Conservation (phyloP, 1,140 invertebrate species). For the Calosoma granatense region DNA sequence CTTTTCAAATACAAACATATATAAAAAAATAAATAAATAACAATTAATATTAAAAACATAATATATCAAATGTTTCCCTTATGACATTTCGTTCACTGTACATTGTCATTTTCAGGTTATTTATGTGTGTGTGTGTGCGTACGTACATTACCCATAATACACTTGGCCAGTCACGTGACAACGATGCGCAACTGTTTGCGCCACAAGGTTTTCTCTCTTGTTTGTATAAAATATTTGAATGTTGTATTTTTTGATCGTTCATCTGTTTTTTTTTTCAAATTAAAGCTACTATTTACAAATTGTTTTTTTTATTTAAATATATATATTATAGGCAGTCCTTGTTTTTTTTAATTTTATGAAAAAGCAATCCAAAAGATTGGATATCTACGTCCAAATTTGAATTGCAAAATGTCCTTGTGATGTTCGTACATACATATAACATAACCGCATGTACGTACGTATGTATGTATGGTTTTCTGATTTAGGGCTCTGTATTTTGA, state of each 20-base stretch:
- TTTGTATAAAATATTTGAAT: too few species aligned
- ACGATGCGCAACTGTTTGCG: neutral
- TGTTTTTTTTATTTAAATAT: too few species aligned
- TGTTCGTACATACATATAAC: too few species aligned
- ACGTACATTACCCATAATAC: neutral
- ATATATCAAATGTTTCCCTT: too few species aligned
- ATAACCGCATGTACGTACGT: too few species aligned
- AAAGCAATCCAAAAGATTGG: neutral
- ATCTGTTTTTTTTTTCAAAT: too few species aligned
- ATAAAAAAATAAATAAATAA: neutral
- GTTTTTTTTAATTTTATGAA: too few species aligned
- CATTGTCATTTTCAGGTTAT: neutral
- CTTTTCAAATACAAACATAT: neutral
- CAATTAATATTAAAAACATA: neutral
- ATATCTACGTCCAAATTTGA: neutral
- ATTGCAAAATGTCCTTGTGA: neutral
- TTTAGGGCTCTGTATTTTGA: too few species aligned
- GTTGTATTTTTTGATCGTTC: neutral
- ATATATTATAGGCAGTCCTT: slow-evolving; percentile 4
- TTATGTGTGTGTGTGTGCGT: neutral
- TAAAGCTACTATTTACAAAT: slow-evolving; percentile 3
- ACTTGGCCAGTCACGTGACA: neutral
- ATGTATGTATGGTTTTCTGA: too few species aligned
- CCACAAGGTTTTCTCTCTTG: too few species aligned
- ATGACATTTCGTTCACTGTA: neutral